These are phyloP conservation scores for Spicauda simplicius DNA, from an alignment of 2,888 invertebrate genomes.

Conservation along the genomic window DNA sequence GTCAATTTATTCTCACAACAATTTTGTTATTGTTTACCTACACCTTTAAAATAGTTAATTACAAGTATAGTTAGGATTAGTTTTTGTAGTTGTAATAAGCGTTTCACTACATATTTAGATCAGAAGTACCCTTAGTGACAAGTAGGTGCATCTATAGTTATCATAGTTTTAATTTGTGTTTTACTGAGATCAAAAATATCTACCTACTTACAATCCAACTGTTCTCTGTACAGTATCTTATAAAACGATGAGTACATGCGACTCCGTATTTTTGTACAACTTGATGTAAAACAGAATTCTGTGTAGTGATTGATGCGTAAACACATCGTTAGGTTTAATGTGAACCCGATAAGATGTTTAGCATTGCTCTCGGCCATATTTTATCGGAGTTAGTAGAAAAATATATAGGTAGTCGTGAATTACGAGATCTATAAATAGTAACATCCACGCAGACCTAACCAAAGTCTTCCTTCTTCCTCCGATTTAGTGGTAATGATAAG, in stretches of 20 bases:
- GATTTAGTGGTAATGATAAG: too few relatives aligned
- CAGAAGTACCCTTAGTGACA: not conserved
- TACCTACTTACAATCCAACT: not conserved
- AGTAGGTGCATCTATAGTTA: too few relatives aligned
- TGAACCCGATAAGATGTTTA: slow-evolving; percentile 26
- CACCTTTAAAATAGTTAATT: too few relatives aligned
- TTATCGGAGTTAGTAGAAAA: not conserved
- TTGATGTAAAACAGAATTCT: slow-evolving; percentile 28
- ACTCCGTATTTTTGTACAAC: slow-evolving; percentile 18
- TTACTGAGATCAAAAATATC: not conserved
- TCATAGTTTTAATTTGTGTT: too few relatives aligned
- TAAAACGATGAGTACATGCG: slow-evolving; percentile 9
- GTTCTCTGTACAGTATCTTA: slow-evolving; percentile 12
- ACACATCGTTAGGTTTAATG: slow-evolving; percentile 12
- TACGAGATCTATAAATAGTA: not conserved
- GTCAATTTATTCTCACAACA: too few relatives aligned
- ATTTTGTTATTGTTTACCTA: too few relatives aligned
- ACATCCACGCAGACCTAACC: too few relatives aligned
- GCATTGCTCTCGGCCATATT: not conserved
- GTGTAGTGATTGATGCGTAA: slow-evolving; percentile 28
- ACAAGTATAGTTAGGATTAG: too few relatives aligned
- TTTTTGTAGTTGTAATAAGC: too few relatives aligned
- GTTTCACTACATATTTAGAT: too few relatives aligned
- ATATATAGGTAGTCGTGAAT: not conserved
- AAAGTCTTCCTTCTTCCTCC: too few relatives aligned